These are phyloP conservation scores for Poeciliopsis presidionis DNA, from an alignment of 2,797 vertebrate species.

Conservation along the genomic window DNA sequence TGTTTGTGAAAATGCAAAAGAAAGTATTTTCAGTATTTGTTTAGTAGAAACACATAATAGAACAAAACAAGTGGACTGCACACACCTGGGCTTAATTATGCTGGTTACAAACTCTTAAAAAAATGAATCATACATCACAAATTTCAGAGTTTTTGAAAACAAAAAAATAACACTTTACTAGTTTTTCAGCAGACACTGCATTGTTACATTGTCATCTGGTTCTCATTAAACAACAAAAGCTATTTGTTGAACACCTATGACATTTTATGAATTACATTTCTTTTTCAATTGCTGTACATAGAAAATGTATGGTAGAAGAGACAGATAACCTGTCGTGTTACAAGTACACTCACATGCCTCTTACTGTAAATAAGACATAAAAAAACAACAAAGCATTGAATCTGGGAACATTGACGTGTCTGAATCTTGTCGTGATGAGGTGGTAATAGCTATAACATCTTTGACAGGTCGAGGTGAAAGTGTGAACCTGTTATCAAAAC, in stretches of 20 bases:
- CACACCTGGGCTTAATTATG: not conserved
- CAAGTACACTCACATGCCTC: not conserved
- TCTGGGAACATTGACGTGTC: not conserved
- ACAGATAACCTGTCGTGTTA: not conserved
- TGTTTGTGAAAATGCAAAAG: not conserved
- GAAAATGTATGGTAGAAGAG: too few relatives aligned
- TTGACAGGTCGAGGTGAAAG: constrained; percentile 1
- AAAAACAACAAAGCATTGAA: not conserved
- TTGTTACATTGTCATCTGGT: not conserved
- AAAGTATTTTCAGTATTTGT: not conserved
- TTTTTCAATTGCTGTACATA: not conserved
- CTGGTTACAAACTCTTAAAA: not conserved
- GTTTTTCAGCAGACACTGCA: not conserved
- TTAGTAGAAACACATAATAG: not conserved
- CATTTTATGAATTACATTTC: not conserved
- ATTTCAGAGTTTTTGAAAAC: not conserved
- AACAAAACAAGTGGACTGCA: not conserved
- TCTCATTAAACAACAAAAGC: not conserved
- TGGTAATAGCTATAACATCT: not conserved
- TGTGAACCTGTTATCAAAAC: not conserved
- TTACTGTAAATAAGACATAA: not conserved
- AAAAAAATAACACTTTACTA: not conserved
- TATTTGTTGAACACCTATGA: not conserved
- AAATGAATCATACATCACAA: too few relatives aligned
- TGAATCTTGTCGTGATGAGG: not conserved